These are phyloP conservation scores for Piscicola geometra DNA, from an alignment of 2,888 invertebrate genomes.

Conservation along the genomic window DNA sequence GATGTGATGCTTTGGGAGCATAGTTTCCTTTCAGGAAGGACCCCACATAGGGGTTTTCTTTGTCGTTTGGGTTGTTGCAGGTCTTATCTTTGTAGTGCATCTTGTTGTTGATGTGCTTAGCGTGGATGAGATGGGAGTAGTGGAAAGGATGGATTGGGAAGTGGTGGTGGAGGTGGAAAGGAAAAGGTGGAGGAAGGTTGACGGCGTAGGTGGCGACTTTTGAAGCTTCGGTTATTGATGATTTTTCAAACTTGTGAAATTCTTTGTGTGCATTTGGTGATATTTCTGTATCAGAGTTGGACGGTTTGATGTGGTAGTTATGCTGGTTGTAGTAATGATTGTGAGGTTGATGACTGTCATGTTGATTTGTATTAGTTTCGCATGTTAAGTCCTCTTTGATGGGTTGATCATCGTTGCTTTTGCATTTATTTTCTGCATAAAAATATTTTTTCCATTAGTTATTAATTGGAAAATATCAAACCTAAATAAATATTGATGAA, in stretches of 20 bases:
- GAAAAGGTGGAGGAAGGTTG: neutral
- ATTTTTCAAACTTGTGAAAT: neutral
- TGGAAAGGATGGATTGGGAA: constrained; percentile 16
- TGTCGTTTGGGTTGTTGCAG: constrained; percentile 14
- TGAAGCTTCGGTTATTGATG: neutral
- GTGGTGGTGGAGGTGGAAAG: constrained; percentile 23
- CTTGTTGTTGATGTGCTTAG: constrained; percentile 18
- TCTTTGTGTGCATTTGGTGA: too few species aligned
- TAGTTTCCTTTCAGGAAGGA: neutral
- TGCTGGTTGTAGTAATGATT: too few species aligned
- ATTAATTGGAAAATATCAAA: too few species aligned
- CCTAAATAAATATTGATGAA: too few species aligned
- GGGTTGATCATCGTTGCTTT: too few species aligned
- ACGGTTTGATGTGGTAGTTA: too few species aligned
- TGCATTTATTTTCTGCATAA: too few species aligned
- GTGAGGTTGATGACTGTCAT: too few species aligned
- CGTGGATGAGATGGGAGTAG: constrained; percentile 3
- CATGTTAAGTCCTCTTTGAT: neutral
- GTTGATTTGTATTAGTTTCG: neutral
- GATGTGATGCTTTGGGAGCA: neutral
- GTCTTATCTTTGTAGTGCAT: neutral
- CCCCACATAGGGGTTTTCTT: neutral
- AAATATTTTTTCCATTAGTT: too few species aligned
- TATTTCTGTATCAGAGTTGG: too few species aligned
- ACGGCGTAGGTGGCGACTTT: neutral